phyloP scores from a whole-genome alignment of 2,797 vertebrate species.

The Oophaga sylvatica region DNA sequence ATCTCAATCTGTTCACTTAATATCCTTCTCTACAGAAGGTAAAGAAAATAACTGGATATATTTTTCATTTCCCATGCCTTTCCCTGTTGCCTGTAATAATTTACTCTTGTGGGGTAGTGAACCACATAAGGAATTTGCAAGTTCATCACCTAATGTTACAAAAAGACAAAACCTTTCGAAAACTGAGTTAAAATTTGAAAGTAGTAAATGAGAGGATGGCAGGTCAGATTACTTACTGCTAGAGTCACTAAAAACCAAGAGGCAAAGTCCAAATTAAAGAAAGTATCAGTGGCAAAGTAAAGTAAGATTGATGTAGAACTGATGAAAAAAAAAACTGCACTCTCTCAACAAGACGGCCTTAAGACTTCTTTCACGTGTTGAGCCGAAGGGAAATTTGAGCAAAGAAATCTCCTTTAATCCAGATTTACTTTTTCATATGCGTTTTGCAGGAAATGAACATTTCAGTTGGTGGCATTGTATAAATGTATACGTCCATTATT shows the following conservation, averaged over 20 bases:
- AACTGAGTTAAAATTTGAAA: constrained; percentile 78
- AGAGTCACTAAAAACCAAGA: constrained; percentile 76
- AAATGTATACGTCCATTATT: background rate
- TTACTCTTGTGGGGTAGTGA: constrained; percentile 71
- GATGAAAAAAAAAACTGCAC: constrained; percentile 50
- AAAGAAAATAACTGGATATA: background rate
- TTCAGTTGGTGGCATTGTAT: constrained; percentile 66
- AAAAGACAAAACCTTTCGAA: constrained; percentile 69
- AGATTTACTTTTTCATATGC: constrained; percentile 77
- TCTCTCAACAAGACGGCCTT: constrained; percentile 68
- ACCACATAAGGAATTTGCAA: constrained; percentile 79
- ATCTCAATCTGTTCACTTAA: background rate
- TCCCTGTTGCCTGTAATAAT: constrained; percentile 71
- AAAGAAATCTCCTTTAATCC: constrained; percentile 78
- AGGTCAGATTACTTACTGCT: constrained; percentile 68
- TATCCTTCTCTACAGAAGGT: background rate
- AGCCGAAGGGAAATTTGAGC: constrained; percentile 76
- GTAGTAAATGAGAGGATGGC: constrained; percentile 68
- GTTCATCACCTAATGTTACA: constrained; percentile 75
- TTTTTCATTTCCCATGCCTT: constrained; percentile 63
- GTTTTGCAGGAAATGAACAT: constrained; percentile 76
- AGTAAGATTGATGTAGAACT: constrained; percentile 65
- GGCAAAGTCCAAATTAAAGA: constrained; percentile 65
- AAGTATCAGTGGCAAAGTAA: constrained; percentile 64
- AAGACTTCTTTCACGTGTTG: constrained; percentile 71